These are phyloP conservation scores for Xiphophorus hellerii DNA, from an alignment of 2,113 vertebrate genomes.

Conservation along the genomic window DNA sequence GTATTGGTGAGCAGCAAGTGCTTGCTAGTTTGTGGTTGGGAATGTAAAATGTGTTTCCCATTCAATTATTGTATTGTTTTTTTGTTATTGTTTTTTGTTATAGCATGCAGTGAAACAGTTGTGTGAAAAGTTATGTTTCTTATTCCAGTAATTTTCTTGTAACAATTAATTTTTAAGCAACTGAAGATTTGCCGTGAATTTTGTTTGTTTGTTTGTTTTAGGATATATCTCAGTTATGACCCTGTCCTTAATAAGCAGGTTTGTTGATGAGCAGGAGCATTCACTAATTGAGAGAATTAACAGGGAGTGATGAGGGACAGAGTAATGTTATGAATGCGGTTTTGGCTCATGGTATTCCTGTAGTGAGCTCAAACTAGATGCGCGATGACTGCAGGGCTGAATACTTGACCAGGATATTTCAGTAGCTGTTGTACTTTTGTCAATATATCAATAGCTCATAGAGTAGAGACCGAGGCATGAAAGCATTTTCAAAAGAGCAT, in stretches of 20 bases:
- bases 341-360: slow-evolving; percentile 72
- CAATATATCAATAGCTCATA: slow-evolving; percentile 84
- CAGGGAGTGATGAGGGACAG: slow-evolving; percentile 63
- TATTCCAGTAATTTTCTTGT: background rate
- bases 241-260: slow-evolving; percentile 18
- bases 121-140: background rate
- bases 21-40: slow-evolving; percentile 16
- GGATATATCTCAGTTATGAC: slow-evolving; percentile 19
- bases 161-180: background rate
- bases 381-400: slow-evolving; percentile 80
- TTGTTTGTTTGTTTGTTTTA: background rate
- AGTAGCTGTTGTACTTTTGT: slow-evolving; percentile 80
- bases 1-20: slow-evolving; percentile 30
- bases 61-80: slow-evolving; percentile 11
- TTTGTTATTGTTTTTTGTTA: slow-evolving; percentile 7
- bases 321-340: slow-evolving; percentile 77
- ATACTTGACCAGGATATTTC: slow-evolving; percentile 85
- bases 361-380: slow-evolving; percentile 70
- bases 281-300: slow-evolving; percentile 53
- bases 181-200: background rate
- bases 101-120: background rate
- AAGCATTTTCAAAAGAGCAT: slow-evolving; percentile 83
- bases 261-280: slow-evolving; percentile 29
- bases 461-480: slow-evolving; percentile 74
- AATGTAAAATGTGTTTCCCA: slow-evolving; percentile 25